phyloP scores from a whole-genome alignment of 2,113 vertebrate genomes.

The Muscicapa adusta region DNA sequence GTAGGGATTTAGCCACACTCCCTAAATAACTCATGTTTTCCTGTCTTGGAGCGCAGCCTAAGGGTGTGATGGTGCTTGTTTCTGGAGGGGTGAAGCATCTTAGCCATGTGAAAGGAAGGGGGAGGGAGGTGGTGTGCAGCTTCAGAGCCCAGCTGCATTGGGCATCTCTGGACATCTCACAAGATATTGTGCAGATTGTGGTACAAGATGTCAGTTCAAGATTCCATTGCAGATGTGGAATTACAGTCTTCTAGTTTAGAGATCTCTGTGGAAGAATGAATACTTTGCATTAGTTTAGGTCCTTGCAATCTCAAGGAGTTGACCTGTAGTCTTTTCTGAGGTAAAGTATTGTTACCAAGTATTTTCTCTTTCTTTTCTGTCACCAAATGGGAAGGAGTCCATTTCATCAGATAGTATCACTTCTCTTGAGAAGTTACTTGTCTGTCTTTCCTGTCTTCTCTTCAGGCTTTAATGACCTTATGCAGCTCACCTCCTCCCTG shows the following conservation, averaged over 20 bases:
- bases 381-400: background rate
- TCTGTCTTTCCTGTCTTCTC: background rate
- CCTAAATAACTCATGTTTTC: background rate
- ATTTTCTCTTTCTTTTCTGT: background rate
- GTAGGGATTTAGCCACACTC: background rate
- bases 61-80: background rate
- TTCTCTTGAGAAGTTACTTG: background rate
- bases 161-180: background rate
- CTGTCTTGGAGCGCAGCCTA: background rate
- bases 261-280: background rate
- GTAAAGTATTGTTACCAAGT: background rate
- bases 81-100: background rate
- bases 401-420: background rate
- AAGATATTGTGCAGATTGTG: background rate
- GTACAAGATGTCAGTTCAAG: background rate
- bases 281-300: background rate
- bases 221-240: background rate
- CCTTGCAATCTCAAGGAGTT: background rate
- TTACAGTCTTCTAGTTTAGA: background rate
- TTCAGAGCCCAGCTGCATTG: background rate
- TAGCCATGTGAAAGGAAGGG: background rate
- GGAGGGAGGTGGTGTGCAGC: fast-evolving
- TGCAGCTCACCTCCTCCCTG: background rate
- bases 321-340: background rate
- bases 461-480: background rate